phyloP scores from a whole-genome alignment of 1,140 invertebrate species.

The Drosophila nigrodunni region DNA sequence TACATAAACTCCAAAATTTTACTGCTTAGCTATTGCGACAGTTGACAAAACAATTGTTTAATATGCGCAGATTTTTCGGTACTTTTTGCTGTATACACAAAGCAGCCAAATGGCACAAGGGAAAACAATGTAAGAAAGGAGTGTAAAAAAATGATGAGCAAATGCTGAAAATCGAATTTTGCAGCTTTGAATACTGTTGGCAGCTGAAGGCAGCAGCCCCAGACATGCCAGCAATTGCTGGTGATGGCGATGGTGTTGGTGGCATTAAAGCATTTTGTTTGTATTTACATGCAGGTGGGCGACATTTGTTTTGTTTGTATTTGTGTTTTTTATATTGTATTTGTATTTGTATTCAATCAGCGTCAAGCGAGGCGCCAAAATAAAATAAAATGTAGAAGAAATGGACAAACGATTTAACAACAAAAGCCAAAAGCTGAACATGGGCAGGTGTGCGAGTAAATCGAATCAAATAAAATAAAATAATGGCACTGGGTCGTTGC shows the following conservation, averaged over 20 bases:
- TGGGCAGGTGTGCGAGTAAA: constrained; percentile 40
- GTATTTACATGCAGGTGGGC: constrained; percentile 70
- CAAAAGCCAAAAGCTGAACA: constrained; percentile 40
- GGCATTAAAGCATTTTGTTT: constrained; percentile 73
- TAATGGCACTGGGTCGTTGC: constrained; percentile 28
- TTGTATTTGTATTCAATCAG: constrained; percentile 81
- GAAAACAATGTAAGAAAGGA: constrained; percentile 53
- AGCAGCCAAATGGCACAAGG: constrained; percentile 29
- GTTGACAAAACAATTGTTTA: not conserved
- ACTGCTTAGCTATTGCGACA: too few species aligned
- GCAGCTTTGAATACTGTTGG: constrained; percentile 16
- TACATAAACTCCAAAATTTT: too few species aligned
- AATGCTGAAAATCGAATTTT: constrained; percentile 78
- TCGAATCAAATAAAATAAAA: constrained; percentile 63
- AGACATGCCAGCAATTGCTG: constrained; percentile 78
- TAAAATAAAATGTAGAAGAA: constrained; percentile 15
- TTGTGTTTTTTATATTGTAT: constrained; percentile 51
- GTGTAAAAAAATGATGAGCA: constrained; percentile 40
- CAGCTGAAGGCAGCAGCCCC: constrained; percentile 49
- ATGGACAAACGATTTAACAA: constrained; percentile 43
- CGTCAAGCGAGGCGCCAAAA: constrained; percentile 62
- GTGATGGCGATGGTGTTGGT: constrained; percentile 5
- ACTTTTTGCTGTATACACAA: not conserved
- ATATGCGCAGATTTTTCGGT: constrained; percentile 56
- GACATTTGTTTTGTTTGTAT: constrained; percentile 71